Evolutionary conservation across 2,113 vertebrate species (phyloP), one percentile per base, ranked within the genome.

Genomic region (Colossoma macropomum): DNA sequence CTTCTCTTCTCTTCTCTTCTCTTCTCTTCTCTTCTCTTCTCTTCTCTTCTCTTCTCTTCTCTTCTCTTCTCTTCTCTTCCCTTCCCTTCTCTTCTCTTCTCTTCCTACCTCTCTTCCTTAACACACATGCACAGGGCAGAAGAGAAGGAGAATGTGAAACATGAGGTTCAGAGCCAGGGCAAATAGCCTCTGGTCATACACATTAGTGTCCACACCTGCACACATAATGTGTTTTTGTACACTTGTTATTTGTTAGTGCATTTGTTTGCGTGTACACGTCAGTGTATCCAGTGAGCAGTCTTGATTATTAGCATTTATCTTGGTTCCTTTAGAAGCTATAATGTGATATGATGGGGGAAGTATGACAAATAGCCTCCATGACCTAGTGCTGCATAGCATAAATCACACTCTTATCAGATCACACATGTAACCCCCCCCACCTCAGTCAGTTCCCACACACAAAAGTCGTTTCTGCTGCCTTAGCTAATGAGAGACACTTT

Each of bases 361-460:
- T 82, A 62, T 82, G 30, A 66, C 59, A n/a, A 83, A 83, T 41
- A 59, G 77, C 62, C 45, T 62, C n/a, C 63, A 83, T 75, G 59
- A 81, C 59, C 59, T 27, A 25, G 59, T 81, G 15, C 70, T 50
- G 77, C 30, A 21, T 73, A 32, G 54, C 60, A 82, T 82, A 82
- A 82, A 75, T 82, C 72, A 82, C 50, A 45, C n/a, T 56, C 32
- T 85, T 86, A 79, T 86, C 70, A 75, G 60, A 85, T 82, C 70
- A 79, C 27, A 79, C 32, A 82, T 81, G 34, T 56, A 73, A 41
- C 25, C n/a, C 13, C 38, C n/a, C 70, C 28, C 38, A 75, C 50
- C 38, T 48, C 34, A 62, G 41, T 25, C 19, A 74, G 60, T 79
- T 79, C 75, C 72, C 70, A 52, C 41, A 73, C 48, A 48, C 27